A percentile compares a stretch with the other conserved stretches of the same genome.
phyloP scores from a whole-genome alignment of 2,113 vertebrate species.

The Anthoscopus minutus region DNA sequence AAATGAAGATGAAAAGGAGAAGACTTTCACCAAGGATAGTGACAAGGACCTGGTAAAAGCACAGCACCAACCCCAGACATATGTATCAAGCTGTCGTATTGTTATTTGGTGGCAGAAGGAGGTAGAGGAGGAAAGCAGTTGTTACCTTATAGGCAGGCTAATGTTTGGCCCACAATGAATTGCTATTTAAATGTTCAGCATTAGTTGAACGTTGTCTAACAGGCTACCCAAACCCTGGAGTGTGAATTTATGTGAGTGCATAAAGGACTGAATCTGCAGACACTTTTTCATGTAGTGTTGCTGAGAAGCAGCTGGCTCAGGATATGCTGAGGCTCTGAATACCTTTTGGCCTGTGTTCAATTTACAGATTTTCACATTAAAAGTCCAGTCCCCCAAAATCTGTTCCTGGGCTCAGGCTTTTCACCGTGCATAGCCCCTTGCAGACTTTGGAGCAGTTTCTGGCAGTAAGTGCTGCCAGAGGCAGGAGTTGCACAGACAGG shows the following conservation, averaged over 20 bases:
- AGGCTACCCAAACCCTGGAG: not conserved
- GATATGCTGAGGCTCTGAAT: not conserved
- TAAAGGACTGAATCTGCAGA: not conserved
- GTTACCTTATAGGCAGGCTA: not conserved
- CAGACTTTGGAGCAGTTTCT: not conserved
- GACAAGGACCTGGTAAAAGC: constrained; percentile 89
- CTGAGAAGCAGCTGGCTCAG: constrained; percentile 1
- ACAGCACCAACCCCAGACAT: not conserved
- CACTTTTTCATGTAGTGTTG: not conserved
- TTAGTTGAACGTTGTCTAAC: not conserved
- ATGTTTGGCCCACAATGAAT: not conserved
- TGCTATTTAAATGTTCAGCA: not conserved
- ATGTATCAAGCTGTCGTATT: not conserved
- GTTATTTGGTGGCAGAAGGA: not conserved
- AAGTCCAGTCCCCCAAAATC: not conserved
- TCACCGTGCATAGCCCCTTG: not conserved
- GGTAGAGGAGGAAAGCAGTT: not conserved
- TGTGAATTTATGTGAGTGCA: not conserved
- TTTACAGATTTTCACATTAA: not conserved
- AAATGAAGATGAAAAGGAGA: constrained; percentile 93
- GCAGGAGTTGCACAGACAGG: not conserved
- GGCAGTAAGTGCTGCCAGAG: not conserved
- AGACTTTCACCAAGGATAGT: constrained; percentile 89
- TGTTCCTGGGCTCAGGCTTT: not conserved
- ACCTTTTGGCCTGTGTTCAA: constrained; percentile 3